Conservation (phyloP, 2,888 invertebrate species). For the Nymphalis c-album region DNA sequence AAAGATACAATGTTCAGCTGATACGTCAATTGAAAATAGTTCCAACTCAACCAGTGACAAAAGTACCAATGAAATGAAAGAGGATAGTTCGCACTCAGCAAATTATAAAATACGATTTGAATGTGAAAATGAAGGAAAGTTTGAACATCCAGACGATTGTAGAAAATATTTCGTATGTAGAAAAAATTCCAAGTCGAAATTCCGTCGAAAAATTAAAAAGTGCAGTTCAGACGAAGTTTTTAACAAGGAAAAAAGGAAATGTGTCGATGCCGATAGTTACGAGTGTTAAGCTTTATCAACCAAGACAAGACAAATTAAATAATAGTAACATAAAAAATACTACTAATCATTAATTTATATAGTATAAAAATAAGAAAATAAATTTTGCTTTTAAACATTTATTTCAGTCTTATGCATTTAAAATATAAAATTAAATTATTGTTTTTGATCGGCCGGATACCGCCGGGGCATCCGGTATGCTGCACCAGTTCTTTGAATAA, state of each 20-base stretch:
- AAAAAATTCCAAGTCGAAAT: constrained; percentile 51
- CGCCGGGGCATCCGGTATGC: constrained; percentile 61
- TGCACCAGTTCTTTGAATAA: constrained; percentile 51
- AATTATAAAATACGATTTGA: constrained; percentile 45
- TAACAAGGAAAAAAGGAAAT: constrained; percentile 60
- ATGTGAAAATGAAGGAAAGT: constrained; percentile 63
- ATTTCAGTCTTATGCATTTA: constrained; percentile 23
- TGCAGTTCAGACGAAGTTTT: constrained; percentile 71
- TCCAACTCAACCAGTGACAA: constrained; percentile 45
- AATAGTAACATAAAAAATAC: no score
- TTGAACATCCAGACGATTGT: constrained; percentile 63
- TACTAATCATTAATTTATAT: no score
- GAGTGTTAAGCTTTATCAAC: constrained; percentile 46
- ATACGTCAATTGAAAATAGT: constrained; percentile 28
- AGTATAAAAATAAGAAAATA: neutral
- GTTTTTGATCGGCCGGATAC: neutral
- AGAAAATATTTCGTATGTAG: constrained; percentile 73
- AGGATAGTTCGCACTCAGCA: constrained; percentile 29
- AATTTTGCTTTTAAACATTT: neutral
- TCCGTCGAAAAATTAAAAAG: constrained; percentile 59
- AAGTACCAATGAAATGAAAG: constrained; percentile 35
- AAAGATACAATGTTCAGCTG: constrained; percentile 51
- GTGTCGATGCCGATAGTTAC: constrained; percentile 60
- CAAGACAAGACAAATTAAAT: no score
- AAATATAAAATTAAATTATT: neutral